A percentile compares a stretch with the other conserved stretches of the same genome.
These are phyloP conservation scores for Pseudococcus viburni DNA, from an alignment of 2,888 invertebrate species.

Conservation along the genomic window DNA sequence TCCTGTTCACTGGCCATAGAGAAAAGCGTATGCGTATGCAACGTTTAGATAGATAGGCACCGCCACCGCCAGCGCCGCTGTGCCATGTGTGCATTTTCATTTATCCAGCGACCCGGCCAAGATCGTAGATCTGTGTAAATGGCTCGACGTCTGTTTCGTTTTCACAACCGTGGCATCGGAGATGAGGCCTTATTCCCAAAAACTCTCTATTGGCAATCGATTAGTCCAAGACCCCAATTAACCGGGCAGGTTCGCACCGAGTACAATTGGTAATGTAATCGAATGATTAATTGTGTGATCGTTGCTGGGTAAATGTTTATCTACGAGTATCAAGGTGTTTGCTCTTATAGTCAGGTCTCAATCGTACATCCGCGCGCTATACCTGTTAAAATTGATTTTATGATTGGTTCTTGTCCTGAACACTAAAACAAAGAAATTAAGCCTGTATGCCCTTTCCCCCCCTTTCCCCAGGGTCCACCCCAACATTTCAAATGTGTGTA, in stretches of 20 bases:
- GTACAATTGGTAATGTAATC: not conserved
- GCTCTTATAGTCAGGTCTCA: too few species aligned
- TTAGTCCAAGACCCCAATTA: not conserved
- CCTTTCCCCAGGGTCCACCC: too few species aligned
- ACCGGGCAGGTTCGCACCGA: not conserved
- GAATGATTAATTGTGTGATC: not conserved
- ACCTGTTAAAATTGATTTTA: too few species aligned
- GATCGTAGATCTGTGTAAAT: not conserved
- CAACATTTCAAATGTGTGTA: too few species aligned
- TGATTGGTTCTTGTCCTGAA: too few species aligned
- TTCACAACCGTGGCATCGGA: too few species aligned
- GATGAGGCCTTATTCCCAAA: too few species aligned
- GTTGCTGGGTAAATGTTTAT: not conserved
- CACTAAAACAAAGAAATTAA: too few species aligned
- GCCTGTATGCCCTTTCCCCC: too few species aligned
- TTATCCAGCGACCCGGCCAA: not conserved
- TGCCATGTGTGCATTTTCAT: not conserved
- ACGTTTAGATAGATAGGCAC: not conserved
- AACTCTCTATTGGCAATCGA: not conserved
- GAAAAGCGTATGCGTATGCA: not conserved
- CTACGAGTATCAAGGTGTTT: not conserved
- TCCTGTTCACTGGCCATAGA: constrained; percentile 59
- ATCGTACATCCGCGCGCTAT: too few species aligned
- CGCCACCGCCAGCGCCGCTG: not conserved
- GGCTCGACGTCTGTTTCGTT: too few species aligned